phyloP scores from a whole-genome alignment of 2,888 invertebrate species.

The Polymixis lichenea region DNA sequence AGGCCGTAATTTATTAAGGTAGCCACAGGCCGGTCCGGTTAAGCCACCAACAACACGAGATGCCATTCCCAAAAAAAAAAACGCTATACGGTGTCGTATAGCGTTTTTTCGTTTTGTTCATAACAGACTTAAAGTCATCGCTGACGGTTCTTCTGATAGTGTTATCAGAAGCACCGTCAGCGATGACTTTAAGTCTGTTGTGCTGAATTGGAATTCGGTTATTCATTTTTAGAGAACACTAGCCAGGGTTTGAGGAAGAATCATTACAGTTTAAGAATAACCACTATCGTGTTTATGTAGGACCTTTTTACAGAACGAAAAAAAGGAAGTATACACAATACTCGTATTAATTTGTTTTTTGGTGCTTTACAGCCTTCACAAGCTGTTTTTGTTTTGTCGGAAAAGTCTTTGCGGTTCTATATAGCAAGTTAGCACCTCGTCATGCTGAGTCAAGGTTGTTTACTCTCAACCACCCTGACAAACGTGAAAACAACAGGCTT shows the following conservation, averaged over 20 bases:
- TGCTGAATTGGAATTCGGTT: neutral
- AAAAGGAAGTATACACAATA: neutral
- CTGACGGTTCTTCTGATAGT: too few species aligned
- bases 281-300: neutral
- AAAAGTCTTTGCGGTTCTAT: neutral
- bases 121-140: too few species aligned
- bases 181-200: neutral
- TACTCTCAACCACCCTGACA: conserved; percentile 9
- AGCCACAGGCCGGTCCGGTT: too few species aligned
- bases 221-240: neutral
- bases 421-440: conserved; percentile 4
- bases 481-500: conserved; percentile 6
- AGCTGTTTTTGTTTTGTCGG: conserved; percentile 24
- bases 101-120: too few species aligned
- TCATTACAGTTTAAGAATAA: conserved; percentile 5
- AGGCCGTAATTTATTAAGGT: too few species aligned
- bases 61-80: too few species aligned
- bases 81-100: too few species aligned
- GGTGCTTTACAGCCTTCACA: neutral
- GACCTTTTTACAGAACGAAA: neutral
- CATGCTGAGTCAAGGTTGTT: conserved; percentile 44
- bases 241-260: neutral
- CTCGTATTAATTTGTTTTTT: neutral
- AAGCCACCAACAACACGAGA: too few species aligned
- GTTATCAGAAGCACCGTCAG: neutral